These are phyloP conservation scores for Pteria penguin DNA, from an alignment of 2,888 invertebrate species.

Conservation along the genomic window DNA sequence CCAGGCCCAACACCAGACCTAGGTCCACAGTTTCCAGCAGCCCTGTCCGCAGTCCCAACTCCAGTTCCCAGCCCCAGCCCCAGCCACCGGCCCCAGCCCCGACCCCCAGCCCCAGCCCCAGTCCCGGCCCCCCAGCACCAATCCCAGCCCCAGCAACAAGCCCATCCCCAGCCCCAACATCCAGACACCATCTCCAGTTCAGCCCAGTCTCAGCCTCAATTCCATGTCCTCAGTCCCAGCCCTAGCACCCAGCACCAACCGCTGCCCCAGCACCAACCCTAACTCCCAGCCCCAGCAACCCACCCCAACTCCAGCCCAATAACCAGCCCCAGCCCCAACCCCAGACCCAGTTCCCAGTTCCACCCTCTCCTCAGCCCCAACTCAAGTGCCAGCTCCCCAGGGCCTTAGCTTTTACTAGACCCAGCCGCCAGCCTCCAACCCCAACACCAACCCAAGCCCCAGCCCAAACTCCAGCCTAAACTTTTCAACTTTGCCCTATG, in stretches of 20 bases:
- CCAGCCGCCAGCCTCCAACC: slow-evolving; percentile 18
- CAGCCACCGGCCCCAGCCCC: neutral
- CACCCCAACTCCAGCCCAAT: slow-evolving; percentile 1
- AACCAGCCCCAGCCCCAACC: slow-evolving; percentile 5
- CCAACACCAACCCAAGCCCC: slow-evolving; percentile 12
- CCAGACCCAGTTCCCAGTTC: slow-evolving; percentile 17
- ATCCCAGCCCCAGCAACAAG: no score
- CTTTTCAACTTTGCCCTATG: no score
- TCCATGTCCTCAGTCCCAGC: no score
- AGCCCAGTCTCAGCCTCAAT: no score
- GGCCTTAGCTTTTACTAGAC: slow-evolving; percentile 12
- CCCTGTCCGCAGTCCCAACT: neutral
- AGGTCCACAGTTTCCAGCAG: no score
- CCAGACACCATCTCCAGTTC: slow-evolving; percentile 15
- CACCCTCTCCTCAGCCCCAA: slow-evolving; percentile 29
- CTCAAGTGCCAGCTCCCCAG: slow-evolving; percentile 1
- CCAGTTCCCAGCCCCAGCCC: neutral
- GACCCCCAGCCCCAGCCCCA: slow-evolving; percentile 19
- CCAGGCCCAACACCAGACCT: no score
- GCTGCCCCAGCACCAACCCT: slow-evolving; percentile 4
- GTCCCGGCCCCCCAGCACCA: slow-evolving; percentile 20
- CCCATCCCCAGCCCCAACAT: slow-evolving; percentile 18
- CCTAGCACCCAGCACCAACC: no score
- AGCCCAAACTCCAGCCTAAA: no score
- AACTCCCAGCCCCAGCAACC: neutral